These are phyloP conservation scores for Eutolmus rufibarbis DNA, from an alignment of 2,888 invertebrate species.

Conservation along the genomic window DNA sequence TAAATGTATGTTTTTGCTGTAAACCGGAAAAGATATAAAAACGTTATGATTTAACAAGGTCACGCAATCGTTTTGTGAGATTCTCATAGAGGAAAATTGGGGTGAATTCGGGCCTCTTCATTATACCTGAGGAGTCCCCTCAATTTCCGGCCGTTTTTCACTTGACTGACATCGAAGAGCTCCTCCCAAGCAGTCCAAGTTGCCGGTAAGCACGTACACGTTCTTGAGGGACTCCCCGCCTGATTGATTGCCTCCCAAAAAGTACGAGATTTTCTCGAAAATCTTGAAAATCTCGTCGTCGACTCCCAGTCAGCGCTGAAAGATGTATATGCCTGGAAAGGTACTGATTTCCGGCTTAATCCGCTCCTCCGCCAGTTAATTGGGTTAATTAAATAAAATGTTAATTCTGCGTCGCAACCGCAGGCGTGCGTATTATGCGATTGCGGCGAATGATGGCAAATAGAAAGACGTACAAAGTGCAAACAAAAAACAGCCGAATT, in stretches of 20 bases:
- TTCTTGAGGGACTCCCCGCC: not conserved
- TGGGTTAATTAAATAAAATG: not conserved
- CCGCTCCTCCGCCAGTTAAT: not conserved
- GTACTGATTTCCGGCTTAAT: not conserved
- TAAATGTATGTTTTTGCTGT: not conserved
- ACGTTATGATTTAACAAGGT: not conserved
- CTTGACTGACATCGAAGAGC: not conserved
- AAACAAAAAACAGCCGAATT: not conserved
- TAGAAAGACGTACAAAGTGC: not conserved
- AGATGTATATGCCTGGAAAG: not conserved
- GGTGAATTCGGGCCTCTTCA: not conserved
- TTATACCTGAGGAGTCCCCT: not conserved
- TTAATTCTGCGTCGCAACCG: not conserved
- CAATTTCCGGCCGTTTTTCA: not conserved
- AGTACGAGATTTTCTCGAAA: not conserved
- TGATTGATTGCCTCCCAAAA: not conserved
- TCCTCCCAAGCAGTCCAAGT: not conserved
- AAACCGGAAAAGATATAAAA: not conserved
- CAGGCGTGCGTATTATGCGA: not conserved
- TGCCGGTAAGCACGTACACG: not conserved
- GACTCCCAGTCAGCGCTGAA: not conserved
- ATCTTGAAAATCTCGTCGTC: not conserved
- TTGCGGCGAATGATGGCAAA: not conserved
- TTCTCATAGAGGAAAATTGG: not conserved
- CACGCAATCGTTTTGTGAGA: not conserved